phyloP scores from a whole-genome alignment of 2,113 vertebrate genomes.

The Grantiella picta region DNA sequence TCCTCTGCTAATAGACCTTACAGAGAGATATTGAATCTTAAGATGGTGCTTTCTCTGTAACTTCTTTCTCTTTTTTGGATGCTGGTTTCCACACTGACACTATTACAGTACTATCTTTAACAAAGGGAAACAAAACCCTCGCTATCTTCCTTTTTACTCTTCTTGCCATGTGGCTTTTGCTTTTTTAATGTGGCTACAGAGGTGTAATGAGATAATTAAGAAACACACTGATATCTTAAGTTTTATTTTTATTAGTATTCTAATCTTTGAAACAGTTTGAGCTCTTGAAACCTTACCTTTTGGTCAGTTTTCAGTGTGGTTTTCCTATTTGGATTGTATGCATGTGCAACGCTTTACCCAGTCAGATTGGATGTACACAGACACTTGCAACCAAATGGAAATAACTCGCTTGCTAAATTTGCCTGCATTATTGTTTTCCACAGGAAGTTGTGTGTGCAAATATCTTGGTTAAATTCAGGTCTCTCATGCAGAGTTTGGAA shows the following conservation, averaged over 20 bases:
- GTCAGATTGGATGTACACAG: neutral
- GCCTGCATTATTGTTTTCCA: constrained; percentile 29
- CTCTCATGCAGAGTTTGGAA: constrained; percentile 43
- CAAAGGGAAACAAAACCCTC: neutral
- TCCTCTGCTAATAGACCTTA: neutral
- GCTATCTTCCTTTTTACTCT: neutral
- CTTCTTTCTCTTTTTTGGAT: neutral
- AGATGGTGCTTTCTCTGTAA: neutral
- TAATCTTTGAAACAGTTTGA: neutral
- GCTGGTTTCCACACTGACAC: neutral
- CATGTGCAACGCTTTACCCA: neutral
- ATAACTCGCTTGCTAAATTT: neutral
- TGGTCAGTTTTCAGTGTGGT: neutral
- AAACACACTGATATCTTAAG: neutral
- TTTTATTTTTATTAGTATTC: neutral
- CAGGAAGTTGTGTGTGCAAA: constrained; percentile 36
- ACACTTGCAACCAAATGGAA: neutral
- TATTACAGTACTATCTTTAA: neutral
- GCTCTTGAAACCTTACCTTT: neutral
- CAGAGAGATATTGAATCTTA: neutral
- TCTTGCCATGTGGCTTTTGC: neutral
- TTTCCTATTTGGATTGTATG: neutral
- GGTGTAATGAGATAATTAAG: neutral
- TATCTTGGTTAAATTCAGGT: constrained; percentile 53
- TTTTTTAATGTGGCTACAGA: neutral